Evolutionary conservation across 2,888 invertebrate genomes (phyloP).

Genomic region (Volucella inflata): DNA sequence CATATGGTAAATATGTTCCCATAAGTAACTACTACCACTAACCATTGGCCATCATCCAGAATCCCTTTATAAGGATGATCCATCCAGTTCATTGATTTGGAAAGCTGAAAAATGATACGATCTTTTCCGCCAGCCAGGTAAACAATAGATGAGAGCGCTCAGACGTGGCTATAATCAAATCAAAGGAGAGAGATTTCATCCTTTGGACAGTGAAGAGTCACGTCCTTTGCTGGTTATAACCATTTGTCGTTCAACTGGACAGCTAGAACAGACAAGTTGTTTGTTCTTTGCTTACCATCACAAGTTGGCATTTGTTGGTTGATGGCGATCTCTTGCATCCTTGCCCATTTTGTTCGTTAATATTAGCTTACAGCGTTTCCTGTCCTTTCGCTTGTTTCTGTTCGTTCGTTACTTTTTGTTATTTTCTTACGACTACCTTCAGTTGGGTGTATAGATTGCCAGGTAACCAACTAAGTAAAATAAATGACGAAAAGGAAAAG

Average conservation of each 20-base stretch:
- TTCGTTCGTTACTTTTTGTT: not conserved
- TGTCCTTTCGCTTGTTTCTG: not conserved
- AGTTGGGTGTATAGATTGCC: slow-evolving; percentile 58
- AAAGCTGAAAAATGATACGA: slow-evolving; percentile 73
- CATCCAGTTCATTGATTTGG: slow-evolving; percentile 65
- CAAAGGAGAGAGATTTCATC: slow-evolving; percentile 52
- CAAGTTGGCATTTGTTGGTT: no score
- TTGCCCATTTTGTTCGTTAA: no score
- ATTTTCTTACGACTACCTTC: slow-evolving; percentile 61
- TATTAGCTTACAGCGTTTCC: no score
- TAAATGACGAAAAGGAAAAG: not conserved
- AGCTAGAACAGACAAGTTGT: slow-evolving; percentile 19
- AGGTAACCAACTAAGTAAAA: slow-evolving; percentile 39
- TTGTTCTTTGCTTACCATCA: not conserved
- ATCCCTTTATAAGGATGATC: slow-evolving; percentile 67
- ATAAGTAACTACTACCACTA: slow-evolving; percentile 14
- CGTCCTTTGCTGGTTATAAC: slow-evolving; percentile 49
- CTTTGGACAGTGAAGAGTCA: slow-evolving; percentile 1
- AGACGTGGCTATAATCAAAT: slow-evolving; percentile 58
- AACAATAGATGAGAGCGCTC: slow-evolving; percentile 42
- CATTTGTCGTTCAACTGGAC: slow-evolving; percentile 47
- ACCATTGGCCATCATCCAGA: slow-evolving; percentile 63
- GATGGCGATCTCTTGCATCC: no score
- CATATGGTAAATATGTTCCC: no score
- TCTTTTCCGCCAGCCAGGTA: slow-evolving; percentile 65